phyloP scores from a whole-genome alignment of 2,888 invertebrate genomes.

The Nematopogon swammerdamellus region DNA sequence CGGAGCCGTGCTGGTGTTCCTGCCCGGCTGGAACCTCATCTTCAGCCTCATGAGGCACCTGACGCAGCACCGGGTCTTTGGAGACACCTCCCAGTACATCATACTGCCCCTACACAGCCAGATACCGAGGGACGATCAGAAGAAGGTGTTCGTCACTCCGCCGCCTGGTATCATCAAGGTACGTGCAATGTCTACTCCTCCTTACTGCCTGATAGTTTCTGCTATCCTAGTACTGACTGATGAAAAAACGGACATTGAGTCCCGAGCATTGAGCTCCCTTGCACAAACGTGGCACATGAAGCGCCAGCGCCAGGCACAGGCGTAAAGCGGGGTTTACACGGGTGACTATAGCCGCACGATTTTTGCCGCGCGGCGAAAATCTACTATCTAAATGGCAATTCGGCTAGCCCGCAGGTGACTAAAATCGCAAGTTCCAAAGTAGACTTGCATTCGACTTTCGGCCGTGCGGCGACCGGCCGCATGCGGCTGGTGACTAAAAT shows the following conservation, averaged over 20 bases:
- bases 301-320: no score
- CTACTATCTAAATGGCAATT: slow-evolving; percentile 7
- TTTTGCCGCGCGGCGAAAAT: slow-evolving; percentile 6
- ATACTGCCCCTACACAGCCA: slow-evolving; percentile 97
- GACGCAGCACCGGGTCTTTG: slow-evolving; percentile 66
- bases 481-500: no score
- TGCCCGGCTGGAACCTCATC: slow-evolving; percentile 98
- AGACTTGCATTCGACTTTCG: no score
- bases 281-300: no score
- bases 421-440: no score
- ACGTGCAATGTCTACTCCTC: slow-evolving; percentile 9
- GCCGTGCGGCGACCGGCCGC: no score
- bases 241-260: no score
- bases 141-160: slow-evolving; percentile 86
- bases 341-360: slow-evolving; percentile 5
- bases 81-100: slow-evolving; percentile 59
- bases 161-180: slow-evolving; percentile 83
- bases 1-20: slow-evolving; percentile 89
- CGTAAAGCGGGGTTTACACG: no score
- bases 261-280: no score
- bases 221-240: background rate
- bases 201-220: background rate
- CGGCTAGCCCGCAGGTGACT: no score
- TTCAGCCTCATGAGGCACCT: slow-evolving; percentile 87
- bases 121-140: slow-evolving; percentile 93